Base-by-base conservation (phyloP, 2,113 vertebrate genomes). In the Tympanuchus pallidicinctus region DNA sequence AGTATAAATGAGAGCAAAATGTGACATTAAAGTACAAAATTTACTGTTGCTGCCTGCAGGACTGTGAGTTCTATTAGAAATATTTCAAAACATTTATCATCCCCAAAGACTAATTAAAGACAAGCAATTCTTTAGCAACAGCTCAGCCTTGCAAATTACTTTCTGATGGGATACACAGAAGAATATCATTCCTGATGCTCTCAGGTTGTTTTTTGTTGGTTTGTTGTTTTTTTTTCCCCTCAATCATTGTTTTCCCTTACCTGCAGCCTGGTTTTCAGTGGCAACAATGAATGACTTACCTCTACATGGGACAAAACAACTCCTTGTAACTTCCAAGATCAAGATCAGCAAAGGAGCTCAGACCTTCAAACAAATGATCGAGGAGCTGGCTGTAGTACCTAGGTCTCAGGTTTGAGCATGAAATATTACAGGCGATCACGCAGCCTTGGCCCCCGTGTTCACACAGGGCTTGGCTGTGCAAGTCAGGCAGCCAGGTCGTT, bases 101-200 rank as follows among this genome's bases (percentile, higher is more conserved):
- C 91, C 92, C 91, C 73, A 83, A 95, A 95, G 95, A 75, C 85
- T 95, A 92, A 96, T 97, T 96, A 96, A 83, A 86, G 81, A 92
- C 66, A 43, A 30, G 70, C 27, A 45, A 27, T 43, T 32, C 59
- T 82, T 86, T 30, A 88, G 75, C 52, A 79, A 43, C 27, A 80
- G 34, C 28, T 89, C 88, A 34, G 60, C 24, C 65, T 82, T 34
- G 50, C 72, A 84, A 90, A 94, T 56, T 91, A 78, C 73, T 93
- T 90, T 83, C 78, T 76, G 60, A 61, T 17, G 34, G 27, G 61
- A 77, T 93, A 63, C 32, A 83, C 7, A 81, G n/a, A 17, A 73
- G 66, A 82, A 78, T 30, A 65, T 27, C 22, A 61, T 17, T 70
- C 24, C 47, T 60, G 32, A 36, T 81, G 61, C 32, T 64, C 17